Base-by-base conservation (phyloP, 2,888 invertebrate species). In the Ophioninae sp. region DNA sequence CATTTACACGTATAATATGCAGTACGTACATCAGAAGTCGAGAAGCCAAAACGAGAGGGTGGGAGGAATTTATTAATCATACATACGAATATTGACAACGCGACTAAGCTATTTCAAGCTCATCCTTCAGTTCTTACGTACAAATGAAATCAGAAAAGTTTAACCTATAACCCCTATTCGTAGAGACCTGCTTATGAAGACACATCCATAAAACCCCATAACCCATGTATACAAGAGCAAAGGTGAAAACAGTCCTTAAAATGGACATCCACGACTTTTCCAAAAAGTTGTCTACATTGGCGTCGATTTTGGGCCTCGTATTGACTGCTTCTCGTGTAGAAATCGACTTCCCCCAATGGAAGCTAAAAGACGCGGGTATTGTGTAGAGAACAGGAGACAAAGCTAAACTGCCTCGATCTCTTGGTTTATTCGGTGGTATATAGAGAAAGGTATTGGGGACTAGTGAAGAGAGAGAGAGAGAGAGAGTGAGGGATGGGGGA, bases 321-420 rank as follows among this genome's bases (percentile, higher is more conserved):
- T 44, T 44, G 44, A 13, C 44, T 44, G 20, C 44, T 20, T 50
- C 39, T 50, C 23, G 23, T 44, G 10, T 44, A 7, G 23, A 39
- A 44, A 17, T 44, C 21, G 21, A 50, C 21, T n/a, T n/a, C 23
- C 13, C 21, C 41, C 23, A 44, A 8, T 68, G 13, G 17, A 23
- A 68, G 50, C 68, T 10, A 44, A 41, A 76, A 79, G 61, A 79
- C 61, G 68, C 61, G 21, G 70, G 59, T 77, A 73, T 83, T 79
- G 64, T 79, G 79, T 80, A 62, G 75, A 80, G 73, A 83, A 65
- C 64, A 56, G 76, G 37, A 59, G 78, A 78, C 75, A 74, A 75
- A 78, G 77, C 77, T 70, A 78, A 83, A 78, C 81, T 75, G 74
- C 78, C 70, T 72, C 59, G 70, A 44, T 64, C 65, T 59, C 64